phyloP scores from a whole-genome alignment of 2,888 invertebrate species.

The Nasonia oneida region DNA sequence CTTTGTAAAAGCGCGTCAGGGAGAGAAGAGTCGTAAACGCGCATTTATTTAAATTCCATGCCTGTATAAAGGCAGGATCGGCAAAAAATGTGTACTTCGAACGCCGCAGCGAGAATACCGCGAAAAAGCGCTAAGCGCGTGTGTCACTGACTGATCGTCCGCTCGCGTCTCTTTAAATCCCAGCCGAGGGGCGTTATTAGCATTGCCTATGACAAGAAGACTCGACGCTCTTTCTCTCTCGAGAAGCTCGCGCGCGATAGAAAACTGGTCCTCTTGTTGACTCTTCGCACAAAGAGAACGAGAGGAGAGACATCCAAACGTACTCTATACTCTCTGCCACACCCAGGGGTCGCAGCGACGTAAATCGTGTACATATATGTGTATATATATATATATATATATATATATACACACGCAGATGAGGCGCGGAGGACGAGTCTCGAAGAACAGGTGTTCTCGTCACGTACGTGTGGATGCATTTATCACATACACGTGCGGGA shows the following conservation, averaged over 20 bases:
- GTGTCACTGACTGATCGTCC: conserved; percentile 23
- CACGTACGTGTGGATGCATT: conserved; percentile 43
- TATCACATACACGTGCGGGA: not conserved
- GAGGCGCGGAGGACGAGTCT: not conserved
- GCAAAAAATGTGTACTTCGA: not conserved
- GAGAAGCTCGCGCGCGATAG: conserved; percentile 21
- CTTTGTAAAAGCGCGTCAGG: not conserved
- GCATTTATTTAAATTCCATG: not conserved
- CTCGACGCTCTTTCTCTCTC: not conserved
- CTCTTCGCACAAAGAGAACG: conserved; percentile 30
- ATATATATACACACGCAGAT: not conserved
- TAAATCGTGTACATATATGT: not conserved
- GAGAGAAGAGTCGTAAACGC: not conserved
- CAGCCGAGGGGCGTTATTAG: conserved; percentile 23
- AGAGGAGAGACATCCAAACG: not conserved
- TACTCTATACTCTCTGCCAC: conserved; percentile 2
- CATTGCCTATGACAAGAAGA: conserved; percentile 34
- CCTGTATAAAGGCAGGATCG: not conserved
- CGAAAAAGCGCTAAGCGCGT: conserved; percentile 10
- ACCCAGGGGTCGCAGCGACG: not conserved
- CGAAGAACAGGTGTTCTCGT: conserved; percentile 50
- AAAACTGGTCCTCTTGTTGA: conserved; percentile 39
- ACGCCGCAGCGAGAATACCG: not conserved
- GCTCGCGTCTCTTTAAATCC: conserved; percentile 18
- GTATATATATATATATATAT: not conserved